Evolutionary conservation across 2,888 invertebrate species (phyloP).

Genomic region (Phortica okadai): DNA sequence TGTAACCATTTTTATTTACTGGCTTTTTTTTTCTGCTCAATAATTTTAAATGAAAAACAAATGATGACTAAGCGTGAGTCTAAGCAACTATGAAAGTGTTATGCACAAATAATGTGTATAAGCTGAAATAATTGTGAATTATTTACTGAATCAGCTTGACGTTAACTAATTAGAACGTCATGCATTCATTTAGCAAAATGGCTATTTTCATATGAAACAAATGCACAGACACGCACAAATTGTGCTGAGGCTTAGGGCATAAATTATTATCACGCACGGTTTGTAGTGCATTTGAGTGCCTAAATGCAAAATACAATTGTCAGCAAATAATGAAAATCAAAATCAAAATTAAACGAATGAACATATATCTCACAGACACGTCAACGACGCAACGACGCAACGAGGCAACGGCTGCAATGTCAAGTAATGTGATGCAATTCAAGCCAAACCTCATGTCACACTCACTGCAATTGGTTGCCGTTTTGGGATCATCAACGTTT

Average conservation of each 20-base stretch:
- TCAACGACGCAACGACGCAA: not conserved
- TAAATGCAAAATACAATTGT: conserved; percentile 20
- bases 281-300: not conserved
- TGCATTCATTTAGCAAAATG: conserved; percentile 23
- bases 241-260: conserved; percentile 13
- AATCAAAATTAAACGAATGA: conserved; percentile 32
- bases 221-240: conserved; percentile 28
- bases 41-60: not conserved
- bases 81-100: not conserved
- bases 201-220: conserved; percentile 1
- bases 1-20: not conserved
- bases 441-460: not conserved
- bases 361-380: not conserved
- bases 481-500: not conserved
- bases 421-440: not conserved
- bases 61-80: not conserved
- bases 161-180: conserved; percentile 19
- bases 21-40: not conserved
- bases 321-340: conserved; percentile 31
- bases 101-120: not conserved
- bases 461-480: conserved; percentile 36
- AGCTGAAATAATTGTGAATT: not conserved
- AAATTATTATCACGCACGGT: conserved; percentile 24
- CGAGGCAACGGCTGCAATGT: conserved; percentile 10
- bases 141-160: conserved; percentile 23